Conservation (phyloP, 2,797 vertebrate genomes). For the Aulostomus chinensis region DNA sequence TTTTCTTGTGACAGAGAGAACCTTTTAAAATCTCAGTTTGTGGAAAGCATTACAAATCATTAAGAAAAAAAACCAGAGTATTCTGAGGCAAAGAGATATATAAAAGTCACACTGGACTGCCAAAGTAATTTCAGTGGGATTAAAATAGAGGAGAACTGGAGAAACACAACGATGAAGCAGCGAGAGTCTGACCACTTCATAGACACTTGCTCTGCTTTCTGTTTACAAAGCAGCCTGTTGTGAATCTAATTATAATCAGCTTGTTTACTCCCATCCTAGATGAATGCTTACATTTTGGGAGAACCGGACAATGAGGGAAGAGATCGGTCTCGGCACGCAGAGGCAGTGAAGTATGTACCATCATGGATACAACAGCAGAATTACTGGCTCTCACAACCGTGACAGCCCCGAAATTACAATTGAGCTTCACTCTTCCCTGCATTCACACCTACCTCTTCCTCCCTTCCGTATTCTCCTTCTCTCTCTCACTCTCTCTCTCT, state of each 20-base stretch:
- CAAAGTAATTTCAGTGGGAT: slow-evolving; percentile 29
- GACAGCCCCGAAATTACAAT: slow-evolving; percentile 87
- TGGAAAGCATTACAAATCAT: too few species aligned
- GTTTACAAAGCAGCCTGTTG: slow-evolving; percentile 39
- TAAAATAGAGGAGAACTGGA: slow-evolving; percentile 26
- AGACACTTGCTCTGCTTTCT: slow-evolving; percentile 17
- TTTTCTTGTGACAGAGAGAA: too few species aligned
- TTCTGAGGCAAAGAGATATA: slow-evolving; percentile 2
- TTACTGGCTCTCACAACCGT: slow-evolving; percentile 81
- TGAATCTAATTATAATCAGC: slow-evolving; percentile 41
- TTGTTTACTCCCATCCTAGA: slow-evolving; percentile 27
- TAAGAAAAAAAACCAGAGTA: too few species aligned
- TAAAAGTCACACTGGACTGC: slow-evolving; percentile 14
- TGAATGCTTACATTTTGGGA: slow-evolving; percentile 21
- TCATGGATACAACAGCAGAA: slow-evolving; percentile 79
- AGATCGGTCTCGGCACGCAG: slow-evolving; percentile 37
- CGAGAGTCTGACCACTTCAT: slow-evolving; percentile 12
- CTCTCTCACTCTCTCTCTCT: slow-evolving; percentile 12
- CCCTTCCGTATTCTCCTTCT: slow-evolving; percentile 44
- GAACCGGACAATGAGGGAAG: slow-evolving; percentile 24
- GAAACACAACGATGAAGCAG: slow-evolving; percentile 5
- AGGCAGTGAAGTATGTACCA: slow-evolving; percentile 57
- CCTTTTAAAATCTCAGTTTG: too few species aligned
- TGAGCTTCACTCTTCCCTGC: slow-evolving; percentile 74
- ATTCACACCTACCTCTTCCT: slow-evolving; percentile 70